Evolutionary conservation across 2,113 vertebrate genomes (phyloP).

Genomic region (Periophthalmus modestus): DNA sequence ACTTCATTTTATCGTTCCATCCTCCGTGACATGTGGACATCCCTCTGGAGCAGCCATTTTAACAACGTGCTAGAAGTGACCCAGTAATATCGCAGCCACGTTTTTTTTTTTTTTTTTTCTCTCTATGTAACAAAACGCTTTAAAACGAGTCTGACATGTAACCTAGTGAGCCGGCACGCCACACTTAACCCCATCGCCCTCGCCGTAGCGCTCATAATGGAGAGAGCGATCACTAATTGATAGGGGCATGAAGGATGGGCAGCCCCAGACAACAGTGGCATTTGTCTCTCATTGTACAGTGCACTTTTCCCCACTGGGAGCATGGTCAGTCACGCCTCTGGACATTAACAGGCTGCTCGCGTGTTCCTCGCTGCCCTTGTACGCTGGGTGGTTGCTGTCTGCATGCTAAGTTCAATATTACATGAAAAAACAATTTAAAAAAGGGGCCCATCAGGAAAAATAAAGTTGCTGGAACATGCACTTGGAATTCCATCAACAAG

Average conservation of each 20-base stretch:
- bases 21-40: neutral
- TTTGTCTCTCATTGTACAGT: slow-evolving; percentile 9
- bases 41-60: neutral
- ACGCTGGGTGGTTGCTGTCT: neutral
- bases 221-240: slow-evolving; percentile 45
- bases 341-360: slow-evolving; percentile 23
- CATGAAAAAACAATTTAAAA: slow-evolving; percentile 22
- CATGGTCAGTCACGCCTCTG: neutral
- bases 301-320: slow-evolving; percentile 8
- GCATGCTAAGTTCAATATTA: slow-evolving; percentile 1
- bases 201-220: slow-evolving; percentile 2
- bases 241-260: slow-evolving; percentile 22
- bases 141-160: slow-evolving; percentile 16
- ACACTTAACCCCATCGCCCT: slow-evolving; percentile 36
- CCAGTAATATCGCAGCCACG: neutral
- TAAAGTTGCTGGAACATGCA: neutral
- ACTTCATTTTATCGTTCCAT: neutral
- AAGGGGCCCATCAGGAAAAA: slow-evolving; percentile 6
- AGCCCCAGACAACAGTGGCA: slow-evolving; percentile 16
- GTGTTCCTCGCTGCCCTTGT: slow-evolving; percentile 11
- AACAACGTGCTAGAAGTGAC: neutral
- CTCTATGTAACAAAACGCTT: neutral
- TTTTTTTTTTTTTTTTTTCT: no score
- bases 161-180: slow-evolving; percentile 6
- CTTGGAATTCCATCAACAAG: slow-evolving; percentile 16